phyloP scores from a whole-genome alignment of 2,888 invertebrate species.

The Dilophus febrilis region DNA sequence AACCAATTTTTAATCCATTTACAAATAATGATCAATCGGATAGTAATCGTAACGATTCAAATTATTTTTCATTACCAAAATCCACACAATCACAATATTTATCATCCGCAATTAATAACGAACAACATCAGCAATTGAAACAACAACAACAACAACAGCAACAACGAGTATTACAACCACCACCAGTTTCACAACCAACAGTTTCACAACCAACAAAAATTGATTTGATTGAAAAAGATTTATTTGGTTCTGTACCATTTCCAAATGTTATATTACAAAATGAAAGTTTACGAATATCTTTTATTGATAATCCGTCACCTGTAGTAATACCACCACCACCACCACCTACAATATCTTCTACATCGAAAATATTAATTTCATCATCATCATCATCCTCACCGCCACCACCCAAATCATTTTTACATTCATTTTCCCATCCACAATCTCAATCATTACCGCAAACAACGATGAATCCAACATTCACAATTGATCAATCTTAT shows the following conservation, averaged over 20 bases:
- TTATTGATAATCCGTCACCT: conserved; percentile 5
- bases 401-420: no score
- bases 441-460: no score
- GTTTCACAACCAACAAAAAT: conserved; percentile 9
- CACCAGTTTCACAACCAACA: conserved; percentile 9
- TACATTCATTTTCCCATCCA: conserved; percentile 1
- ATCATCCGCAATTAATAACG: conserved; percentile 5
- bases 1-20: conserved; percentile 27
- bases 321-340: neutral
- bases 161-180: conserved; percentile 4
- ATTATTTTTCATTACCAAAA: no score
- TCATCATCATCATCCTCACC: no score
- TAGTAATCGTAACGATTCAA: no score
- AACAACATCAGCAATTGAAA: conserved; percentile 7
- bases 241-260: conserved; percentile 29
- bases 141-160: conserved; percentile 6
- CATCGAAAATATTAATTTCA: no score
- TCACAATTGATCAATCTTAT: conserved; percentile 29
- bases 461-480: conserved; percentile 22
- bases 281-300: conserved; percentile 7
- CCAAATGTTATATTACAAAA: conserved; percentile 23
- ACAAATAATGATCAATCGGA: conserved; percentile 10
- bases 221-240: conserved; percentile 17
- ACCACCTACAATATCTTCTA: neutral
- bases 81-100: conserved; percentile 6